A percentile compares a stretch with the other conserved stretches of the same genome.
Conservation (phyloP, 2,888 invertebrate species). For the Mongoloraphidia duomilia region DNA sequence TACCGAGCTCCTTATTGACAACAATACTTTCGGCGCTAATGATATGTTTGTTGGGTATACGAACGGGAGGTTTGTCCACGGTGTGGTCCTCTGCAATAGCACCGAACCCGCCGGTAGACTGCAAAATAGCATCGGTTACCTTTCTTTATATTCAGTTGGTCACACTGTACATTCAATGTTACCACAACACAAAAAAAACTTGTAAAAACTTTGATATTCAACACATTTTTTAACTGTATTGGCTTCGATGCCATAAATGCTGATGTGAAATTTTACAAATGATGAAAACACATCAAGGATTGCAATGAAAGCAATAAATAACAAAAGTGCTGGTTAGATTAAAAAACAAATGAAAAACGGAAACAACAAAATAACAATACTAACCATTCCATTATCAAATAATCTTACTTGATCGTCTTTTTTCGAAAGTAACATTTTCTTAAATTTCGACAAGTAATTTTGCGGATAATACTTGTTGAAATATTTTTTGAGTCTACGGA, state of each 20-base stretch:
- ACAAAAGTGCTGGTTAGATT: neutral
- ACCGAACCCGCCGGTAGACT: too few species aligned
- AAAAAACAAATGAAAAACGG: neutral
- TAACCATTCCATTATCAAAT: slow-evolving; percentile 20
- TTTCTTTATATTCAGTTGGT: too few species aligned
- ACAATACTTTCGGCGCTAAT: slow-evolving; percentile 73
- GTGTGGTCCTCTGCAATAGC: slow-evolving; percentile 20
- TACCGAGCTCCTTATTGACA: slow-evolving; percentile 87
- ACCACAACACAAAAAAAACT: too few species aligned
- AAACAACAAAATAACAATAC: slow-evolving; percentile 14
- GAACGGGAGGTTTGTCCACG: slow-evolving; percentile 21
- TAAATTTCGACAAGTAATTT: slow-evolving; percentile 83
- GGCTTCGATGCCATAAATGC: too few species aligned
- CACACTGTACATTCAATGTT: too few species aligned
- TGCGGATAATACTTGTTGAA: slow-evolving; percentile 90
- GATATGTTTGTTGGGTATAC: slow-evolving; percentile 74
- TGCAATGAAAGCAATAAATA: too few species aligned
- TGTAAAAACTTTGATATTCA: too few species aligned
- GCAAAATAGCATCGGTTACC: too few species aligned
- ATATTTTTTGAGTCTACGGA: slow-evolving; percentile 82
- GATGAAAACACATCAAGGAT: too few species aligned
- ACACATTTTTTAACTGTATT: too few species aligned
- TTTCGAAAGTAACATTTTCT: slow-evolving; percentile 58
- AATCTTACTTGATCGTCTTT: slow-evolving; percentile 31
- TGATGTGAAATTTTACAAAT: too few species aligned